Evolutionary conservation across 2,888 invertebrate genomes (phyloP).

Genomic region (Philonicus albiceps): DNA sequence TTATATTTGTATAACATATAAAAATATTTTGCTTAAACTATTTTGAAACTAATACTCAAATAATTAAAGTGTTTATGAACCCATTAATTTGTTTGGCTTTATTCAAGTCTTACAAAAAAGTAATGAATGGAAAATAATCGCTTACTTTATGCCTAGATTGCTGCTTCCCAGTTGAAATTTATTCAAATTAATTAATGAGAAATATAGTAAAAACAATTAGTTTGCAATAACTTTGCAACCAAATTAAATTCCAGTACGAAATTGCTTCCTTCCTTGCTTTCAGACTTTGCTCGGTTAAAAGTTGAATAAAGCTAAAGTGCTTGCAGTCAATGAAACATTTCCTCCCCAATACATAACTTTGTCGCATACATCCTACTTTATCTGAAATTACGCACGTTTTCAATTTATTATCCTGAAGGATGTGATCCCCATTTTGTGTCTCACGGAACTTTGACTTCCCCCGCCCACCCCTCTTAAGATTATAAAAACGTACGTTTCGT

Average conservation of each 20-base stretch:
- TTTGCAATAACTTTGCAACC: neutral
- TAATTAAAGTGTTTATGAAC: neutral
- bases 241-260: constrained; percentile 13
- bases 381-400: constrained; percentile 42
- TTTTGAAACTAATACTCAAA: neutral
- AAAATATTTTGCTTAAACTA: no score
- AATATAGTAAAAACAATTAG: neutral
- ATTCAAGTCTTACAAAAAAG: neutral
- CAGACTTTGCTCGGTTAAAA: neutral
- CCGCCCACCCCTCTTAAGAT: neutral
- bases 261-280: neutral
- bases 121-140: neutral
- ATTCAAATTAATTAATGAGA: neutral
- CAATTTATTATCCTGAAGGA: constrained; percentile 43
- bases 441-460: neutral
- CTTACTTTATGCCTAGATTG: neutral
- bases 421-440: constrained; percentile 25
- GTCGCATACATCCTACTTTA: constrained; percentile 6
- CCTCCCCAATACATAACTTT: neutral
- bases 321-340: constrained; percentile 19
- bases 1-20: no score
- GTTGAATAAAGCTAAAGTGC: constrained; percentile 14
- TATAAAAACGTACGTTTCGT: constrained; percentile 7
- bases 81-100: neutral
- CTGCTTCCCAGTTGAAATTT: neutral